Evolutionary conservation across 1,140 invertebrate genomes (phyloP).

Genomic region (Saccostrea echinata): DNA sequence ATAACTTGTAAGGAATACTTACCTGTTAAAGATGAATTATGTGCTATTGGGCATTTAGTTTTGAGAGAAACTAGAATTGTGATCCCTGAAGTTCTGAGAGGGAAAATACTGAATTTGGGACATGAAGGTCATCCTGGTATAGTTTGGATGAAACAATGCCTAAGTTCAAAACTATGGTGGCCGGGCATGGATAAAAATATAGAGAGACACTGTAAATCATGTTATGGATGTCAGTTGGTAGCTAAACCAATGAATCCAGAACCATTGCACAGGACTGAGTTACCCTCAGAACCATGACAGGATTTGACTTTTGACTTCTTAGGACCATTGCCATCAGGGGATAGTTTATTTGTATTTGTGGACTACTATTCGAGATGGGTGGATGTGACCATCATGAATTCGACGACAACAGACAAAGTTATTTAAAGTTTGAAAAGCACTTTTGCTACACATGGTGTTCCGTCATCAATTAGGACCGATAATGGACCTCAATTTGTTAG

Average conservation of each 20-base stretch:
- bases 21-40: neutral
- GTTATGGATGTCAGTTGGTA: too few relatives aligned
- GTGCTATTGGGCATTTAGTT: neutral
- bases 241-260: too few relatives aligned
- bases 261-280: neutral
- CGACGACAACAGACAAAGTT: too few relatives aligned
- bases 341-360: slow-evolving; percentile 8
- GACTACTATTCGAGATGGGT: neutral
- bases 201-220: too few relatives aligned
- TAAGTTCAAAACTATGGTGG: neutral
- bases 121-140: slow-evolving; percentile 45
- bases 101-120: neutral
- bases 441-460: slow-evolving; percentile 29
- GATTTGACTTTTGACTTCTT: slow-evolving; percentile 59
- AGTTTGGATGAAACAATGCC: neutral
- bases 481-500: neutral
- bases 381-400: neutral
- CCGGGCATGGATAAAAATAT: too few relatives aligned
- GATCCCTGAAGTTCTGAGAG: neutral
- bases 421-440: too few relatives aligned
- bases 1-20: too few relatives aligned
- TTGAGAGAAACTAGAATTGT: slow-evolving; percentile 38
- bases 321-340: slow-evolving; percentile 38
- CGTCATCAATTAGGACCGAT: too few relatives aligned
- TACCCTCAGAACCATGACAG: slow-evolving; percentile 49